Evolutionary conservation across 2,888 invertebrate species (phyloP).

Genomic region (Meiosimyza decipiens): DNA sequence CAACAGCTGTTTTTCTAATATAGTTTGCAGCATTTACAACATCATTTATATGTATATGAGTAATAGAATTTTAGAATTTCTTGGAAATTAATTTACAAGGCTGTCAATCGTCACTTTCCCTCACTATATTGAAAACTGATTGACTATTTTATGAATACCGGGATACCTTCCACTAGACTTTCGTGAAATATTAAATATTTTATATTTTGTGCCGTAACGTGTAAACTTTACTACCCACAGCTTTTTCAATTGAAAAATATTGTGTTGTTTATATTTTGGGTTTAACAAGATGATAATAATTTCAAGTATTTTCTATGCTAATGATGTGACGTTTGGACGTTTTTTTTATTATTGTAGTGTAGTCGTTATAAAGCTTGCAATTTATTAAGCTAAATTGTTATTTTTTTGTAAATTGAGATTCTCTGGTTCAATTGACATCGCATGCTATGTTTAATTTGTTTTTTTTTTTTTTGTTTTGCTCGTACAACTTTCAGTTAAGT

Average conservation of each 20-base stretch:
- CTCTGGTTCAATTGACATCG: constrained; percentile 24
- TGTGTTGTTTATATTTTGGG: constrained; percentile 12
- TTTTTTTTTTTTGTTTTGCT: constrained; percentile 26
- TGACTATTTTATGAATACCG: too few species aligned
- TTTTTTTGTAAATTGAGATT: constrained; percentile 28
- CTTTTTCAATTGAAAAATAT: not conserved
- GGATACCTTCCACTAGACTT: not conserved
- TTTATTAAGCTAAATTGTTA: constrained; percentile 18
- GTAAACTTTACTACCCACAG: not conserved
- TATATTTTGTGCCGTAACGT: too few species aligned
- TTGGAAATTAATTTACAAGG: constrained; percentile 12
- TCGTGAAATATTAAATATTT: too few species aligned
- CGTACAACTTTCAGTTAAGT: not conserved
- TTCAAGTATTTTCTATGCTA: constrained; percentile 23
- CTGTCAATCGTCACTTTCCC: too few species aligned
- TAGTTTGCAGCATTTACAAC: not conserved
- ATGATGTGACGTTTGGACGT: not conserved
- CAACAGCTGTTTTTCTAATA: too few species aligned
- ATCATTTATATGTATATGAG: not conserved
- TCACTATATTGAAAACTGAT: too few species aligned
- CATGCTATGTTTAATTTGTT: constrained; percentile 18
- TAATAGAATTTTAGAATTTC: not conserved
- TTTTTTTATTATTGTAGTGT: constrained; percentile 37
- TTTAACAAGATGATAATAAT: not conserved
- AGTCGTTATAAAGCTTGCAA: constrained; percentile 35